Evolutionary conservation across 92 coral and sea anemone species (phyloP).

Genomic region (Meandrina meandrites): DNA sequence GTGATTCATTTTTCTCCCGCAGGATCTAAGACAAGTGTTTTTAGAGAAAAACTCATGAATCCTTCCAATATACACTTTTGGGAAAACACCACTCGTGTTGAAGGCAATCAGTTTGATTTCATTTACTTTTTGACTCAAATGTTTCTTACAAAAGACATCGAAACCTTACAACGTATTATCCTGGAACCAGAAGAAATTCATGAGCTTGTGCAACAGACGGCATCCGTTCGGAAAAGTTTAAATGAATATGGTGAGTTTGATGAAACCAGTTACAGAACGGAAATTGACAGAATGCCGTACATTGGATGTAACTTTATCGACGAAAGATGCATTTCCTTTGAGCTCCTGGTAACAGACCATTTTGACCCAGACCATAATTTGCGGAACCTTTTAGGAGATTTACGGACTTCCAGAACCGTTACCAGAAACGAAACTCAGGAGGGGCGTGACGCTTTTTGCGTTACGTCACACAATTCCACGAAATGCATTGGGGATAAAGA

Average conservation of each 20-base stretch:
- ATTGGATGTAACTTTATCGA: neutral
- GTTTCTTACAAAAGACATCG: neutral
- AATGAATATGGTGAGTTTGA: neutral
- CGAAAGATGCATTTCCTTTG: neutral
- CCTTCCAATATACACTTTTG: constrained; percentile 2
- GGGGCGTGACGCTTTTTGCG: neutral
- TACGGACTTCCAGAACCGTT: neutral
- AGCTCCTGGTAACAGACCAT: neutral
- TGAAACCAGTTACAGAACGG: neutral
- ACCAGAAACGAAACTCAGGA: neutral
- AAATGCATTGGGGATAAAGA: neutral
- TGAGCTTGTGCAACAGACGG: neutral
- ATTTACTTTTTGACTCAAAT: constrained; percentile 1
- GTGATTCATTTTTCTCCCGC: neutral
- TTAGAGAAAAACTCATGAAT: neutral
- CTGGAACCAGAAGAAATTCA: constrained; percentile 1
- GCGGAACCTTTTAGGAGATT: neutral
- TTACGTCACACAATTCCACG: neutral
- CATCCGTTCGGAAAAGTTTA: neutral
- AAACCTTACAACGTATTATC: neutral
- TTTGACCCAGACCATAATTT: neutral
- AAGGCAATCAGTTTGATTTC: neutral
- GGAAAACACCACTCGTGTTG: neutral
- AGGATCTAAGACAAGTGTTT: neutral
- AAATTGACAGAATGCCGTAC: neutral